Conservation (phyloP, 2,113 vertebrate genomes). For the Origma solitaria region DNA sequence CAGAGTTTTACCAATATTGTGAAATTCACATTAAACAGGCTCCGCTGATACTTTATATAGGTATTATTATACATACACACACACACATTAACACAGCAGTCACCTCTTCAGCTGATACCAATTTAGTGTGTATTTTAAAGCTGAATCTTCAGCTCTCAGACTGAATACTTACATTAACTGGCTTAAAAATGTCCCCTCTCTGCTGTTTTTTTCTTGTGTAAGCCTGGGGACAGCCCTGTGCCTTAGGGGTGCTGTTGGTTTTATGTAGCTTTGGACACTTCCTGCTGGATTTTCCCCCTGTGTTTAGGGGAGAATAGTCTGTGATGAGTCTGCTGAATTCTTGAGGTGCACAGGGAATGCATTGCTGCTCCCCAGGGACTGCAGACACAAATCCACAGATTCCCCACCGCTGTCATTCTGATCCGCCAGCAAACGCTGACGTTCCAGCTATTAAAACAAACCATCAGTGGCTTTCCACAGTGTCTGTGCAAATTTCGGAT, state of each 20-base stretch:
- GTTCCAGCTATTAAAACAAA: not conserved
- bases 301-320: not conserved
- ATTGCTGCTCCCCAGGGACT: not conserved
- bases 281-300: not conserved
- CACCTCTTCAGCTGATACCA: not conserved
- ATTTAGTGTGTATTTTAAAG: not conserved
- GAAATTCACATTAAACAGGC: not conserved
- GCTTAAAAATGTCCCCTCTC: not conserved
- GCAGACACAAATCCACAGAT: not conserved
- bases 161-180: not conserved
- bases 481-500: not conserved
- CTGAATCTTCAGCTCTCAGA: not conserved
- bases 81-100: not conserved
- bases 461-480: not conserved
- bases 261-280: not conserved
- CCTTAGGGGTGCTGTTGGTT: not conserved
- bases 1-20: not conserved
- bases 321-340: not conserved
- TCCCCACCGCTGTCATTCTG: not conserved
- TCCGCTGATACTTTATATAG: not conserved
- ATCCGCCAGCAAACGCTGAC: not conserved
- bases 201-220: fast-evolving
- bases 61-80: not conserved
- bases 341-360: not conserved
- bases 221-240: not conserved